Base-by-base conservation (phyloP, 2,888 invertebrate species). In the Sylvicola cinctus region DNA sequence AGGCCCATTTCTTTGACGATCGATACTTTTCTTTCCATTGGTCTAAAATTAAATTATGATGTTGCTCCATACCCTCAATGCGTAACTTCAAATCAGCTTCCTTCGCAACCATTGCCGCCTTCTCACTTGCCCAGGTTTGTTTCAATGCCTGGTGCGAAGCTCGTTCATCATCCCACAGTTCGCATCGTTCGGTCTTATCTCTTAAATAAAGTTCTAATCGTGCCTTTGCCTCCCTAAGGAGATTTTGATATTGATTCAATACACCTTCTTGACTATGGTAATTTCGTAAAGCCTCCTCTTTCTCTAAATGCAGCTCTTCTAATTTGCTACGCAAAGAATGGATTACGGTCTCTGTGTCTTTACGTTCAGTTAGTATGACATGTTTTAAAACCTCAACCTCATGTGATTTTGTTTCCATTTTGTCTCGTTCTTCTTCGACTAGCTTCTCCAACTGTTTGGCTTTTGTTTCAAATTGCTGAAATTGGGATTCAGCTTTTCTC, bases 1-100 rank as follows among this genome's bases (percentile, higher is more conserved):
- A 55, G 20, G 68, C 66, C 20, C 66, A 70, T 45, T 66, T 66
- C 49, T 71, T 74, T 3, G 67, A 66, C 35, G 65, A 66, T 44
- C 65, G 66, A 46, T 72, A 73, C 44, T 72, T 74, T 8, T 65
- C 63, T 35, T 66, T 66, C 16, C 68, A 44, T 2, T 53, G 49
- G 23, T 61, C 58, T 40, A 67, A 51, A 7, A 68, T 64, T 6
- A 51, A 45, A 31, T 60, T 62, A 5, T 67, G 49, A 32, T 55
- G 54, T 2, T 50, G 39, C 16, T 63, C 49, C 17, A 71, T 39
- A 7, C 51, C 47, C 15, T 62, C 55, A 34, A 66, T 51, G 31
- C 70, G 67, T 1, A 49, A 42, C 28, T 60, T 61, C 35, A 66
- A 50, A 30, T 61, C 61, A 2, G 54, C 43, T 27, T 67, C 57